Conservation (phyloP, 2,113 vertebrate genomes). For the Macroglossus sobrinus region DNA sequence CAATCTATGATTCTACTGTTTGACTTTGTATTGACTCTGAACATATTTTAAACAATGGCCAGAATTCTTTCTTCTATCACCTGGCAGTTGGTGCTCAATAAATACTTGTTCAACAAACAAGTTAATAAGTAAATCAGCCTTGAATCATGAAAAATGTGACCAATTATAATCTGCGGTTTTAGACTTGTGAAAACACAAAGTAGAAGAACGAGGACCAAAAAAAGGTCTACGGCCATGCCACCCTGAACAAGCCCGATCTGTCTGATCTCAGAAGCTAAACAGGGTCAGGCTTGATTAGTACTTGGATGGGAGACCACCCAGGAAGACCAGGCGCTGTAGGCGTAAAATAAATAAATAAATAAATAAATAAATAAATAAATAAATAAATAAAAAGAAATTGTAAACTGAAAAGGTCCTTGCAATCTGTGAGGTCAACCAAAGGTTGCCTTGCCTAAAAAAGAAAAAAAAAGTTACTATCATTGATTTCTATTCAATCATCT, state of each 20-base stretch:
- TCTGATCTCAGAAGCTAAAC: no score
- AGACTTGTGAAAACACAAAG: not conserved
- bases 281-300: no score
- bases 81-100: not conserved
- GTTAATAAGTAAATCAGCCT: not conserved
- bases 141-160: not conserved
- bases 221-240: not conserved
- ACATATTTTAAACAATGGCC: not conserved
- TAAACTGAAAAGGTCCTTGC: no score
- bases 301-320: no score
- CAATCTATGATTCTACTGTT: not conserved
- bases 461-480: not conserved
- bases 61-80: not conserved
- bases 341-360: no score
- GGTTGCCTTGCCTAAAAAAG: no score
- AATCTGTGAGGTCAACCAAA: no score
- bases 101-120: not conserved
- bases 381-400: no score
- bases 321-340: no score
- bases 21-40: not conserved
- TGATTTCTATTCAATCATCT: not conserved
- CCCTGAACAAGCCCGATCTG: no score
- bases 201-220: not conserved
- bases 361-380: no score
- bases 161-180: not conserved